A percentile compares a stretch with the other conserved stretches of the same genome.
Conservation (phyloP, 2,797 vertebrate species). For the Enteromius mattozi region DNA sequence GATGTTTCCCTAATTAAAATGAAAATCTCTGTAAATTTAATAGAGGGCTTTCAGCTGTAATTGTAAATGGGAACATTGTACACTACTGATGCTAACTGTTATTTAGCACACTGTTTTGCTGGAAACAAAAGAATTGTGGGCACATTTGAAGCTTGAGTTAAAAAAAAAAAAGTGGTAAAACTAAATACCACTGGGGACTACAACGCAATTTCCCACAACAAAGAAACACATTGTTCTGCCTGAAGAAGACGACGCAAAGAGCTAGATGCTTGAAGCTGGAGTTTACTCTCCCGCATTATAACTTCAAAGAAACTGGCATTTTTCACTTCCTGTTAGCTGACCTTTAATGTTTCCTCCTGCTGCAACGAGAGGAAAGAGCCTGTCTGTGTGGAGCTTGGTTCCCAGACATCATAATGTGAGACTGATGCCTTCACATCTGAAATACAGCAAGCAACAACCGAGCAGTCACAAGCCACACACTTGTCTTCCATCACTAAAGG, state of each 20-base stretch:
- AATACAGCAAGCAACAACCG: slow-evolving; percentile 33
- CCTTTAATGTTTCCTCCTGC: slow-evolving; percentile 56
- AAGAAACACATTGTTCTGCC: slow-evolving; percentile 69
- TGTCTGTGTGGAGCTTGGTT: slow-evolving; percentile 45
- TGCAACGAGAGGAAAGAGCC: slow-evolving; percentile 54
- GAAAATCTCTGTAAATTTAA: slow-evolving; percentile 31
- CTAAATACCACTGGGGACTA: slow-evolving; percentile 60
- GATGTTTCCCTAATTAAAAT: slow-evolving; percentile 55
- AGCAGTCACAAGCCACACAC: slow-evolving; percentile 43
- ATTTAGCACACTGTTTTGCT: slow-evolving; percentile 55
- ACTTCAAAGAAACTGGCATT: slow-evolving; percentile 55
- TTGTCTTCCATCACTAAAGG: slow-evolving; percentile 46
- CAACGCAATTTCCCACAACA: slow-evolving; percentile 63
- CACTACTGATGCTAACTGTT: slow-evolving; percentile 37
- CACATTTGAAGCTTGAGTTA: slow-evolving; percentile 42
- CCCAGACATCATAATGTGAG: slow-evolving; percentile 43
- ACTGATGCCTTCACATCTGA: slow-evolving; percentile 30
- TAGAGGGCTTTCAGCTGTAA: slow-evolving; percentile 44
- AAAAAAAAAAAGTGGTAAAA: slow-evolving; percentile 52
- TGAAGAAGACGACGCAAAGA: slow-evolving; percentile 51
- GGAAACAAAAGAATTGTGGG: slow-evolving; percentile 51
- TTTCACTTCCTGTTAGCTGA: slow-evolving; percentile 54
- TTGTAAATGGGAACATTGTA: slow-evolving; percentile 47
- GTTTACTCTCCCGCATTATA: slow-evolving; percentile 65
- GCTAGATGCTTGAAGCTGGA: slow-evolving; percentile 56